Evolutionary conservation across 1,140 invertebrate species (phyloP), one percentile per base, ranked within the genome.

Genomic region (Zeugodacus cucurbitae): DNA sequence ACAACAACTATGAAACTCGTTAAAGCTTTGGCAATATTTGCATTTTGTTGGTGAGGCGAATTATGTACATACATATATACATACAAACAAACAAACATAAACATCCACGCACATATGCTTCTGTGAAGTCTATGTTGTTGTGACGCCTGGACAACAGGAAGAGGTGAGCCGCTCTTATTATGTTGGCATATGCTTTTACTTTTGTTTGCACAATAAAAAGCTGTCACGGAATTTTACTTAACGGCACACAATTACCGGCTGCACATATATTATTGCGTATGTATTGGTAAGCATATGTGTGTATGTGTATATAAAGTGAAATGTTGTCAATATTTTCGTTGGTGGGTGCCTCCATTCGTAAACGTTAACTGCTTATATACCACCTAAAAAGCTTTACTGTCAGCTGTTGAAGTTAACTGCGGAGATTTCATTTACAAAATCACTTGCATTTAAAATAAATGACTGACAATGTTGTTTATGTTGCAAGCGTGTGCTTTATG

Each of bases 201-300:
- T 29, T 26, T 82, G 74, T 82, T 82, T 82, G 74, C 74, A 14
- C 41, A 11, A 82, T 82, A 74, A 74, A 74, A 74, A 48, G 74
- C 41, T 82, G 74, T 4, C 74, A 48, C 22, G 74, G 44, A 82
- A 82, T 82, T 82, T 82, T n/a, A 29, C 26, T 82, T 48, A 82
- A 48, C 26, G 44, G 7, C 5, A 29, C 41, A 48, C 74, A 82
- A 82, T 82, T 82, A 29, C 74, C 44, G 44, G 41, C n/a, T 11
- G 7, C 7, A 26, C 26, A 26, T 62, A 26, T 62, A 6, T 62
- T n/a, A 26, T 62, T n/a, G 7, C 4, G 29, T 34, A 17, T 70
- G 29, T 70, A 70, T 1, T 48, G 10, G 17, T 48, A 48, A 14
- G 3, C 11, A 1, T 48, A 48, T 14, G 17, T 41, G 8, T n/a